Evolutionary conservation across 2,888 invertebrate genomes (phyloP), one percentile per base, ranked within the genome.

Genomic region (Habrosyne pyritoides): DNA sequence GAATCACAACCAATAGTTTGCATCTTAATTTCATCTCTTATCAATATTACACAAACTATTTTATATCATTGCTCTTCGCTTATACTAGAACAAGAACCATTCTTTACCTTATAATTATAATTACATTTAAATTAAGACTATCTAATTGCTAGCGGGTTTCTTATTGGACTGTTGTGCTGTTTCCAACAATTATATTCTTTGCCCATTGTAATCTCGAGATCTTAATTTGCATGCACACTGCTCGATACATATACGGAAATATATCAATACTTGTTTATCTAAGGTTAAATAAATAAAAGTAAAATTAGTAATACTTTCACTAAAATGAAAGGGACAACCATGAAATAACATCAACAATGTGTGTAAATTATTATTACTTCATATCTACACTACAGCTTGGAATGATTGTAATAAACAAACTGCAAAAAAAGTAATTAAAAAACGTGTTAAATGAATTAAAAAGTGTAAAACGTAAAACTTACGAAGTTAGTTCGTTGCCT

Each of bases 1-100:
- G 87, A 91, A 90, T 92, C 92, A 92, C 92, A 92, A 92, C 92
- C 92, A 90, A 92, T 91, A 91, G 90, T 90, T 89, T 91, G 91
- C 91, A 89, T 91, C 85, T 89, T 90, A 91, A 89, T 89, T 90
- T 89, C 87, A 83, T 89, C 81, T 87, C 91, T 88, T 90, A 91
- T 81, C 77, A 89, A 87, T 89, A 91, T 89, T 91, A 91, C 89
- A 91, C 91, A 91, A 92, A 90, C 91, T 91, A 90, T 89, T 87
- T 88, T 89, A 91, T 89, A 91, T 88, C 91, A 91, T 92, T 91
- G 91, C 91, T 91, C 90, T 92, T 91, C 85, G 82, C 91, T 91
- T 91, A 91, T 63, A 74, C 88, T 91, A 90, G 87, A 92, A 92
- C 91, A 90, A 92, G 91, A 92, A 91, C 89, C 89, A 90, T 91